phyloP scores from a whole-genome alignment of 2,797 vertebrate species.

The Phalanger gymnotis region DNA sequence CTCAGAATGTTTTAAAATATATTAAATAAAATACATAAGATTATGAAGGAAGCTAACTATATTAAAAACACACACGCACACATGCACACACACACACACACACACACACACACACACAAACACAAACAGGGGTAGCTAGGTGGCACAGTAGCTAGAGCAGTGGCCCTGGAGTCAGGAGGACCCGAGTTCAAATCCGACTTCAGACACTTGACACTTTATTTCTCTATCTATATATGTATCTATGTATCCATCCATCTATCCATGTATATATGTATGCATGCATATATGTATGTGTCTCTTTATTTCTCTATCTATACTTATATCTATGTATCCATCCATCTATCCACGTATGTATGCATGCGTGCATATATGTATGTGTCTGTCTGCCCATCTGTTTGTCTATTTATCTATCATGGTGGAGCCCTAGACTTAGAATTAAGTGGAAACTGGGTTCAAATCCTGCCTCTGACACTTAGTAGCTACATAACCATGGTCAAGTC shows the following conservation, averaged over 20 bases:
- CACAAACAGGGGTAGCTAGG: too few species aligned
- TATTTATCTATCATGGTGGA: not conserved
- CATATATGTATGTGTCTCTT: too few species aligned
- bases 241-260: not conserved
- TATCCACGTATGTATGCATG: not conserved
- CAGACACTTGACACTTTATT: not conserved
- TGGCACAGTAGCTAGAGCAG: too few species aligned
- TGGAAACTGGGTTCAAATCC: not conserved
- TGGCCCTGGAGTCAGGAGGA: too few species aligned
- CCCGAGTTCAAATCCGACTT: too few species aligned
- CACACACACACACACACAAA: too few species aligned
- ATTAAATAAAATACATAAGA: not conserved
- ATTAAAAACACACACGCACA: not conserved
- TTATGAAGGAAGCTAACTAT: not conserved
- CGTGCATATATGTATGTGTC: not conserved
- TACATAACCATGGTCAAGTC: not conserved
- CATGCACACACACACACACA: too few species aligned
- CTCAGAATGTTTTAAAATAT: not conserved
- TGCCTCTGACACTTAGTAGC: not conserved
- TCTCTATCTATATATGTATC: not conserved
- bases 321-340: not conserved
- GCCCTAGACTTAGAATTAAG: not conserved
- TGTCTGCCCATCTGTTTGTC: not conserved
- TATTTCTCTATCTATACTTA: too few species aligned
- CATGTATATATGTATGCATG: too few species aligned